These are phyloP conservation scores for Drosophila monieri DNA, from an alignment of 2,888 invertebrate species.

Conservation along the genomic window DNA sequence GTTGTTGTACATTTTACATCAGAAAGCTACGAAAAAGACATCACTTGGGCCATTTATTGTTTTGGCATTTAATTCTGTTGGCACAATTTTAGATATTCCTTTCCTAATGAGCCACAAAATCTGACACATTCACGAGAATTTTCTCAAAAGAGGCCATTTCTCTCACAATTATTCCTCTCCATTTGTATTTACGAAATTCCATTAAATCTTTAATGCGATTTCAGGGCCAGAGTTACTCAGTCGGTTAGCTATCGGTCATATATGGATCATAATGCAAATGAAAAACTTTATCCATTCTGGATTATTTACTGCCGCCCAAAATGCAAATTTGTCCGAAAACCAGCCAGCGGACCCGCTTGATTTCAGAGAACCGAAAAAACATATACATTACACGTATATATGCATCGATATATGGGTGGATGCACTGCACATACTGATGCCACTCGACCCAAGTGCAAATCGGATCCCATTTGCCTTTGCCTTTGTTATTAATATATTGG, in stretches of 20 bases:
- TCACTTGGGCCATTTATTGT: constrained; percentile 16
- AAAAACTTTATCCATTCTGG: constrained; percentile 50
- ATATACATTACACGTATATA: constrained; percentile 9
- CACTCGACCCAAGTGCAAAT: constrained; percentile 50
- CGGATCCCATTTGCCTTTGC: constrained; percentile 60
- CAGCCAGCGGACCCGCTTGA: constrained; percentile 6
- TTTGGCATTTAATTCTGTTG: constrained; percentile 19
- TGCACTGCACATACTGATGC: not conserved
- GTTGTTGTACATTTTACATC: constrained; percentile 34
- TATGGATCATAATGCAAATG: constrained; percentile 66
- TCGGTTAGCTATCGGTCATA: constrained; percentile 10
- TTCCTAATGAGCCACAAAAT: constrained; percentile 47
- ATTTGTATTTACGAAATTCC: not conserved
- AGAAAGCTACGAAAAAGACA: constrained; percentile 25
- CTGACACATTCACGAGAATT: constrained; percentile 28
- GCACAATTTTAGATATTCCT: constrained; percentile 34
- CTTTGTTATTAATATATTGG: constrained; percentile 69
- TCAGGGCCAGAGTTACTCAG: constrained; percentile 31
- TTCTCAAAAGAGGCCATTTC: not conserved
- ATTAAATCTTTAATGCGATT: constrained; percentile 33
- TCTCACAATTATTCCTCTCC: not conserved
- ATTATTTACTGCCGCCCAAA: constrained; percentile 60
- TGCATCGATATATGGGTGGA: constrained; percentile 30
- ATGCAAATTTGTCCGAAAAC: constrained; percentile 39
- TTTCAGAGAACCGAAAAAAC: constrained; percentile 12